Conservation (phyloP, 1,140 invertebrate species). For the Heliconius himera region DNA sequence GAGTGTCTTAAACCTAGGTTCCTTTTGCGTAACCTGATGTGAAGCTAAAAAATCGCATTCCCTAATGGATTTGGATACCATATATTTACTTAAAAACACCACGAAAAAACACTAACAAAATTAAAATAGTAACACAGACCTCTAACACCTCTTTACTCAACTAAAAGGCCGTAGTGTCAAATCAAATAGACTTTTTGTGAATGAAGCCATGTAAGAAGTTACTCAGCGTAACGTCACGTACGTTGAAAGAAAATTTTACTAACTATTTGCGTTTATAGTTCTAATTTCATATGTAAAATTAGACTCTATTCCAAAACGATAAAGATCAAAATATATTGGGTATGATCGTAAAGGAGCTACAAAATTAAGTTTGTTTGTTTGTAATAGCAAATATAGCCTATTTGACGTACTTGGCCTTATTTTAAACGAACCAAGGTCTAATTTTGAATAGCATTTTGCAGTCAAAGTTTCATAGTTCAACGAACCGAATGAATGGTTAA, state of each 20-base stretch:
- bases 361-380: constrained; percentile 2
- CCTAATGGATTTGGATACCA: no score
- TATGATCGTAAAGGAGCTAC: not conserved
- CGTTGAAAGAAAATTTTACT: constrained; percentile 45
- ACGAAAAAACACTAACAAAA: not conserved
- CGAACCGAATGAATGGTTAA: constrained; percentile 62
- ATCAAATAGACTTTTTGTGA: constrained; percentile 57
- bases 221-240: constrained; percentile 57
- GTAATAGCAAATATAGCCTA: not conserved
- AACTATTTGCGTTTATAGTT: constrained; percentile 16
- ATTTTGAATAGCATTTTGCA: constrained; percentile 14
- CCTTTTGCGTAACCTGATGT: no score
- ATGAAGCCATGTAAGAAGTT: constrained; percentile 51
- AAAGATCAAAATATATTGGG: constrained; percentile 8
- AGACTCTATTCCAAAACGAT: not conserved
- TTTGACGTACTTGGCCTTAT: not conserved
- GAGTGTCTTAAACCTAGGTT: no score
- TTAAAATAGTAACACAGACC: not conserved
- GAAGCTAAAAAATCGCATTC: not conserved
- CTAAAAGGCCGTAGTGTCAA: constrained; percentile 47
- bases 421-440: constrained; percentile 15
- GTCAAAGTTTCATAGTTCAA: constrained; percentile 51
- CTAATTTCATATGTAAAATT: not conserved
- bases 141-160: constrained; percentile 17
- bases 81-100: no score